These are phyloP conservation scores for Corythaixoides concolor DNA, from an alignment of 2,113 vertebrate species.

Conservation along the genomic window DNA sequence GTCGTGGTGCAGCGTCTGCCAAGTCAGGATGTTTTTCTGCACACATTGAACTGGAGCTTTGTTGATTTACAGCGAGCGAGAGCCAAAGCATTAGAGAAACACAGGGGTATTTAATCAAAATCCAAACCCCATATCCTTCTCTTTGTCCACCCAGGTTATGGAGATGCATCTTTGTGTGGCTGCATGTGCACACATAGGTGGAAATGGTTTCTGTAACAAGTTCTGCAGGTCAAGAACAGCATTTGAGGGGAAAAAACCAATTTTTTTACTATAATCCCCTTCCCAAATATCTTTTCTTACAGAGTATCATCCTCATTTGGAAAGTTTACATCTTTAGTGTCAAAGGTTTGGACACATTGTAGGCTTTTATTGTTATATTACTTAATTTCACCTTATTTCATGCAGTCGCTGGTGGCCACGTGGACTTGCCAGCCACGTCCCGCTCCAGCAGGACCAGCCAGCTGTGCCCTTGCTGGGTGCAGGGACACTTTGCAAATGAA, in stretches of 20 bases:
- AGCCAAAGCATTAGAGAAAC: not conserved
- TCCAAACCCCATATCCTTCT: not conserved
- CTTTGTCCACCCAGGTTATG: not conserved
- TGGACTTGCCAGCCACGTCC: rapidly evolving
- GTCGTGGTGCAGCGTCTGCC: not conserved
- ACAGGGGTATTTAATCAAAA: not conserved
- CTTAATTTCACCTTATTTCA: not conserved
- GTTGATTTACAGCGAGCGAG: rapidly evolving
- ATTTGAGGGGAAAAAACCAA: rapidly evolving
- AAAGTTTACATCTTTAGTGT: not conserved
- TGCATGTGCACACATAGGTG: rapidly evolving
- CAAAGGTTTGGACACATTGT: rapidly evolving
- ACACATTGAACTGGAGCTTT: rapidly evolving
- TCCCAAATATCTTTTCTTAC: not conserved
- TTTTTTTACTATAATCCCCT: not conserved
- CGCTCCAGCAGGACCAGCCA: rapidly evolving
- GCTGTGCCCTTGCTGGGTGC: not conserved
- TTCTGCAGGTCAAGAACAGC: not conserved
- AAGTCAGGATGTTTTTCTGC: not conserved
- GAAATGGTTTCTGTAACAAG: not conserved
- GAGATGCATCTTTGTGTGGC: not conserved
- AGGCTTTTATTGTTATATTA: not conserved
- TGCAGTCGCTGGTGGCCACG: rapidly evolving
- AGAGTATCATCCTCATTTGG: not conserved
- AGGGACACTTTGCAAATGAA: not conserved